phyloP scores from a whole-genome alignment of 2,797 vertebrate species.

The Hemibagrus guttatus region DNA sequence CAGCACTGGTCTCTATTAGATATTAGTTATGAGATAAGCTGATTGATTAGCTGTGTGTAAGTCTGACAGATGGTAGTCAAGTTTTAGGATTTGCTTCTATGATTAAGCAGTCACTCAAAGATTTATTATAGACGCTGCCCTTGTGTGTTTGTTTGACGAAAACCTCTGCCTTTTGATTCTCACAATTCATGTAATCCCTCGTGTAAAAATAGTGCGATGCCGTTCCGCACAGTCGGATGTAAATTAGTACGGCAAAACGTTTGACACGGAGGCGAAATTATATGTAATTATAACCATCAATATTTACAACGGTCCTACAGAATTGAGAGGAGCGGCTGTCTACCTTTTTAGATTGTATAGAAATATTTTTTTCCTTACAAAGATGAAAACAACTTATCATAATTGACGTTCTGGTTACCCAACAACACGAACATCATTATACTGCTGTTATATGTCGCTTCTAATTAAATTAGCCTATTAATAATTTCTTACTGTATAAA shows the following conservation, averaged over 20 bases:
- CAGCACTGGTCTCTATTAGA: not conserved
- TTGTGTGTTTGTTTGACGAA: conserved; percentile 36
- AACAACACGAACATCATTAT: not conserved
- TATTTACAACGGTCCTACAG: conserved; percentile 25
- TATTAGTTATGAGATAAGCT: not conserved
- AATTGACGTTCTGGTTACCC: not conserved
- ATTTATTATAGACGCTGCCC: not conserved
- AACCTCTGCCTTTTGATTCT: conserved; percentile 40
- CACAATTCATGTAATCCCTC: conserved; percentile 60
- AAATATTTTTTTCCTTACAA: not conserved
- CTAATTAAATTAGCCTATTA: not conserved
- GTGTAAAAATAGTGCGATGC: conserved; percentile 53
- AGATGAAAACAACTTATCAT: not conserved
- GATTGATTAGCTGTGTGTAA: not conserved
- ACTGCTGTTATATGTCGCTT: not conserved
- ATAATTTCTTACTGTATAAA: not conserved
- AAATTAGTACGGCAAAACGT: conserved; percentile 58
- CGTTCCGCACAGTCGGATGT: conserved; percentile 56
- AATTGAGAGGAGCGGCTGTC: conserved; percentile 34
- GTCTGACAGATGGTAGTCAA: conserved; percentile 3
- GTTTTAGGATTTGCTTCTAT: conserved; percentile 10
- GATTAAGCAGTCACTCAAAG: conserved; percentile 7
- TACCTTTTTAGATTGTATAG: not conserved
- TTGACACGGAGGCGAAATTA: conserved; percentile 51
- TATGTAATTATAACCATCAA: conserved; percentile 56